Evolutionary conservation across 2,888 invertebrate species (phyloP), one percentile per base, ranked within the genome.

Genomic region (Acanthopleura granulata): DNA sequence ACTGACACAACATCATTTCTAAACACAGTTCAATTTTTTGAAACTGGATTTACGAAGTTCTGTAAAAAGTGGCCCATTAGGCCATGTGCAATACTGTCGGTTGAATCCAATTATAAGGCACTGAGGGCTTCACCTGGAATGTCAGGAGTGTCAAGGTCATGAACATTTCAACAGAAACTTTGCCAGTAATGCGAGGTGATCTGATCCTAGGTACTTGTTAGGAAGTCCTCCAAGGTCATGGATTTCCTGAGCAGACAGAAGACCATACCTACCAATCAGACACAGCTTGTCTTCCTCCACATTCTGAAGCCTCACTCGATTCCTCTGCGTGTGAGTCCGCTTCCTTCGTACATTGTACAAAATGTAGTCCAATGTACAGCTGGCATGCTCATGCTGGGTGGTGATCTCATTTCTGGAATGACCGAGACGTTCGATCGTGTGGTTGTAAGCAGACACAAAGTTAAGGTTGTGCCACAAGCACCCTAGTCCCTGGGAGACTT

Each of bases 351-450:
- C 82, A 29, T 86, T 85, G 80, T 95, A 96, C 90, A 97, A 96
- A 78, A 98, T 96, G 88, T 97, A 97, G 91, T 98, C 98, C 0
- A 98, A 97, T 0, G 84, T 85, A 62, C 82, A 82, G 11, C 81
- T 81, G 11, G 94, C 95, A 74, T 94, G 91, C 95, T 95, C 95
- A 74, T 97, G 97, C 88, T 92, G 93, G 0, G 97, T 96, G 9
- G 96, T 95, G 0, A 94, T 95, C 86, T 94, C 94, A 0, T 74
- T 76, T 70, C 91, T 89, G 0, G 91, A 91, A 25, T 91, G 87
- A 0, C 76, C 75, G 14, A 77, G 72, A 12, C 81, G 76, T 57
- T 83, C 83, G 75, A 78, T 81, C 62, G 74, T 77, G 84, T 94
- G 93, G 49, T 91, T 87, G 88, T 96, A 96, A 0, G 93, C 94